A percentile compares a stretch with the other conserved stretches of the same genome.
Evolutionary conservation across 2,113 vertebrate genomes (phyloP).

Genomic region (Malurus cyaneus): DNA sequence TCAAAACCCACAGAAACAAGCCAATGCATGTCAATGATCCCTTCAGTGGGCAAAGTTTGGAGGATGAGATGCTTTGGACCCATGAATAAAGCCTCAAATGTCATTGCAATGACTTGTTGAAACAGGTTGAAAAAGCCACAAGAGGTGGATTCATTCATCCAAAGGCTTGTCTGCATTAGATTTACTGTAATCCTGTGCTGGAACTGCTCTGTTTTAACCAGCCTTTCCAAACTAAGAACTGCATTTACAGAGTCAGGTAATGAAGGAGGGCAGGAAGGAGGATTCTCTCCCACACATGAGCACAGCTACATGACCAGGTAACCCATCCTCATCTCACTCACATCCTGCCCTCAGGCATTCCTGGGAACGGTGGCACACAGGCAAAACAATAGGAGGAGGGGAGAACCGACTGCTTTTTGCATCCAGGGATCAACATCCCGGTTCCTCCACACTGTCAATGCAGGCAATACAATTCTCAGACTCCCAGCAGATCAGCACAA

Average conservation of each 20-base stretch:
- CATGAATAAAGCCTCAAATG: neutral
- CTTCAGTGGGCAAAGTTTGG: neutral
- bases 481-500: neutral
- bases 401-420: rapidly evolving
- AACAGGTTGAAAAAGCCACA: neutral
- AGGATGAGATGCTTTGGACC: neutral
- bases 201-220: neutral
- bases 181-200: neutral
- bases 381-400: neutral
- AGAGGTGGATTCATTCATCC: neutral
- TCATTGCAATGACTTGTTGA: neutral
- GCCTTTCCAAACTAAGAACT: neutral
- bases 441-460: neutral
- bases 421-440: neutral
- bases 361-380: neutral
- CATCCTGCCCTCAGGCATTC: neutral
- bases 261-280: neutral
- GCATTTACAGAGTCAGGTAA: neutral
- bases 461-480: neutral
- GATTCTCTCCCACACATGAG: neutral
- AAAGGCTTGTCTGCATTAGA: neutral
- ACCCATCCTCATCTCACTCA: neutral
- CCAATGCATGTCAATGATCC: neutral
- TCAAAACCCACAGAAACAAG: neutral
- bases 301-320: neutral